These are phyloP conservation scores for Carassius carassius DNA, from an alignment of 2,113 vertebrate genomes.

Conservation along the genomic window DNA sequence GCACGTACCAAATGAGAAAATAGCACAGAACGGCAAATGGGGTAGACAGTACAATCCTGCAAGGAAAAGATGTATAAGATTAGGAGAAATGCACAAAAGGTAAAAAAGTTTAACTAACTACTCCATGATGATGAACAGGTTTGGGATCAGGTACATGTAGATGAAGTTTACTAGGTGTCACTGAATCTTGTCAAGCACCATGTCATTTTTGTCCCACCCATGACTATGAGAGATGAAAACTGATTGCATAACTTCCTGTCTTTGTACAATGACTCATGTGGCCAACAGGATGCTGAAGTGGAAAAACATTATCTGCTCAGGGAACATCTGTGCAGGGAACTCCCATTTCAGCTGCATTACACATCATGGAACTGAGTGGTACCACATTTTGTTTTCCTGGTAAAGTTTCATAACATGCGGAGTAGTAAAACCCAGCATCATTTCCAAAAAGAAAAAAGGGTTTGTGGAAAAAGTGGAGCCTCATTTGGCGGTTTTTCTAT, in stretches of 20 bases:
- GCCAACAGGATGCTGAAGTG: background rate
- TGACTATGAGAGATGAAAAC: background rate
- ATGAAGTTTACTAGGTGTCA: background rate
- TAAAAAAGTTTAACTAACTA: background rate
- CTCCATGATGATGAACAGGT: background rate
- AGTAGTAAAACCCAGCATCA: background rate
- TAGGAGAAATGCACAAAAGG: background rate
- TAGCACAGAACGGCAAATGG: slow-evolving; percentile 88
- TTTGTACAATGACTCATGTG: background rate
- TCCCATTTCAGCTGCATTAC: background rate
- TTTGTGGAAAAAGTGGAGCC: background rate
- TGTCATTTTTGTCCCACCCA: background rate
- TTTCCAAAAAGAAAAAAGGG: background rate
- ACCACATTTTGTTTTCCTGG: background rate
- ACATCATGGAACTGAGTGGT: background rate
- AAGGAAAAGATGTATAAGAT: background rate
- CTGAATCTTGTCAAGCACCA: background rate
- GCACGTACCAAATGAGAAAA: slow-evolving; percentile 93
- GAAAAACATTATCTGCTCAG: background rate
- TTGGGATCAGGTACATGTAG: background rate
- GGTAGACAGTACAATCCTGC: slow-evolving; percentile 90
- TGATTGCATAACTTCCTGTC: background rate
- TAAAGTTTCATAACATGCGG: background rate
- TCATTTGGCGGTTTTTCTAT: background rate
- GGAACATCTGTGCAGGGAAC: background rate